A percentile compares a stretch with the other conserved stretches of the same genome.
Evolutionary conservation across 2,113 vertebrate genomes (phyloP).

Genomic region (Aegithalos caudatus): DNA sequence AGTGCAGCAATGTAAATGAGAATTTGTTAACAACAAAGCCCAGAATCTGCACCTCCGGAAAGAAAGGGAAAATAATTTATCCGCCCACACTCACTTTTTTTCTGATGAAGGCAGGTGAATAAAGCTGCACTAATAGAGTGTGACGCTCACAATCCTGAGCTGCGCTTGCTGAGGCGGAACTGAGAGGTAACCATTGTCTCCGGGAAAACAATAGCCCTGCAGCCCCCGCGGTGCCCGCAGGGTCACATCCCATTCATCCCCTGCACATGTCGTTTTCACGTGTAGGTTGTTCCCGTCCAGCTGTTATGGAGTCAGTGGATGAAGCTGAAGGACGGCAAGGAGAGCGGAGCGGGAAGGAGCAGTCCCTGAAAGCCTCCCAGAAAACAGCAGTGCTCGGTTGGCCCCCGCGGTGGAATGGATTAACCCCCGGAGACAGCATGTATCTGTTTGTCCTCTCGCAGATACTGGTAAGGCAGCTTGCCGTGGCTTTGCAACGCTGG

Average conservation of each 20-base stretch:
- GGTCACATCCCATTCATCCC: background rate
- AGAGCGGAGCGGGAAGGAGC: constrained; percentile 52
- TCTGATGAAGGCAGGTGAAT: constrained; percentile 75
- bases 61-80: constrained; percentile 78
- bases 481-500: background rate
- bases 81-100: constrained; percentile 73
- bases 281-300: constrained; percentile 65
- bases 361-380: constrained; percentile 58
- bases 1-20: constrained; percentile 68
- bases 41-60: constrained; percentile 70
- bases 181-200: constrained; percentile 36
- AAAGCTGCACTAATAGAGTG: constrained; percentile 70
- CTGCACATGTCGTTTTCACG: background rate
- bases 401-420: constrained; percentile 75
- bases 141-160: constrained; percentile 65
- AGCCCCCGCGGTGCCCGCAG: background rate
- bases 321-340: constrained; percentile 49
- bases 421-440: constrained; percentile 76
- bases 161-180: constrained; percentile 49
- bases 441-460: constrained; percentile 85
- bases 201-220: constrained; percentile 14
- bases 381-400: constrained; percentile 55
- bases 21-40: constrained; percentile 72
- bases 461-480: constrained; percentile 81
- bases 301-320: constrained; percentile 66